Conservation (phyloP, 2,113 vertebrate genomes). For the Cyprinodon tularosa region DNA sequence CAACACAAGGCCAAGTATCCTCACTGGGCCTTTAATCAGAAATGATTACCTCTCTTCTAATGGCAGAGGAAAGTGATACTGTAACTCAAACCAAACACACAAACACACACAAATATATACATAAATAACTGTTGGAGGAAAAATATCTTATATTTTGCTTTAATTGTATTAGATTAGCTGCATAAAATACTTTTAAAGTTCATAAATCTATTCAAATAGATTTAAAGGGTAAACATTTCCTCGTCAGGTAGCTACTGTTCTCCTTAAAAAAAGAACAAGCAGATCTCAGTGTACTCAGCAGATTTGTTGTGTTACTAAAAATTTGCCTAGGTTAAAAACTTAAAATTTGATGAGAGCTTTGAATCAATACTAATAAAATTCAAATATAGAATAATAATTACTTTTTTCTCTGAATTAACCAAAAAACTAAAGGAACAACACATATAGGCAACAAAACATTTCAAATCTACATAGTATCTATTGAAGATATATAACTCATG, state of each 20-base stretch:
- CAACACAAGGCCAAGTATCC: constrained; percentile 54
- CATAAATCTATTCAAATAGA: neutral
- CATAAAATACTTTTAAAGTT: neutral
- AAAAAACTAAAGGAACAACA: neutral
- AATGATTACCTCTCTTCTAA: constrained; percentile 66
- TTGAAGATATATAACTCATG: too few species aligned
- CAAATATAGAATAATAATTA: neutral
- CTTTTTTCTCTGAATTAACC: too few species aligned
- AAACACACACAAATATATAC: neutral
- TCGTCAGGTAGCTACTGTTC: neutral
- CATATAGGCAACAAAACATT: neutral
- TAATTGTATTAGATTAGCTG: neutral
- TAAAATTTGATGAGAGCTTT: neutral
- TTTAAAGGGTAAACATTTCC: neutral
- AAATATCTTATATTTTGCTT: neutral
- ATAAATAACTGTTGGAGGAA: neutral
- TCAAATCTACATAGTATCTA: neutral
- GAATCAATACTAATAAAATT: neutral
- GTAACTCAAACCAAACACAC: constrained; percentile 4
- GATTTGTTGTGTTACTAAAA: neutral
- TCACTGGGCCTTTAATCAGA: constrained; percentile 60
- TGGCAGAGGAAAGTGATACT: constrained; percentile 29
- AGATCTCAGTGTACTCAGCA: neutral
- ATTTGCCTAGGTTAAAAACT: neutral
- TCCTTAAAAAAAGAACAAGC: neutral